A percentile compares a stretch with the other conserved stretches of the same genome.
phyloP scores from a whole-genome alignment of 1,140 invertebrate species.

The Tetramorium alpestre region DNA sequence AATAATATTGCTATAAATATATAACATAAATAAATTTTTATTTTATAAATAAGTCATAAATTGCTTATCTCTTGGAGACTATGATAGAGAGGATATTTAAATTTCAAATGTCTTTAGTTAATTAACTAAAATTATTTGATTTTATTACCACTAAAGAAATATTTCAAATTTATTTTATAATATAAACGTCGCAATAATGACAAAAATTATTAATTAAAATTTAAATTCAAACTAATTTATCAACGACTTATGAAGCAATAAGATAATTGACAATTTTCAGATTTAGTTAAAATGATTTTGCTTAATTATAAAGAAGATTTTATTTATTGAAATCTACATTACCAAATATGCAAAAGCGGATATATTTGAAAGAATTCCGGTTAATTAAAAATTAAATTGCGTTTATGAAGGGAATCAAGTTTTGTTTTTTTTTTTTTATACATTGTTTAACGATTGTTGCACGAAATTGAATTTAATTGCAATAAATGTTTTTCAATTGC shows the following conservation, averaged over 20 bases:
- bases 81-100: background rate
- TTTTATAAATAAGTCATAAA: background rate
- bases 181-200: background rate
- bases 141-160: background rate
- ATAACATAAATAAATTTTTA: background rate
- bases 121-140: background rate
- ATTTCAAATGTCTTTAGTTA: background rate
- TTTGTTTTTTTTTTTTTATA: background rate
- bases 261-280: slow-evolving; percentile 2
- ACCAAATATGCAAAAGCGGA: background rate
- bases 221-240: slow-evolving; percentile 14
- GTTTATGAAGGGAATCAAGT: background rate
- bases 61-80: background rate
- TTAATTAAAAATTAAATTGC: slow-evolving; percentile 35
- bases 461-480: slow-evolving; percentile 1
- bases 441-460: background rate
- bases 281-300: background rate
- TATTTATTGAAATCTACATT: background rate
- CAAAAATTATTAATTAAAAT: background rate
- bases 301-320: background rate
- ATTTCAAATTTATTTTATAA: background rate
- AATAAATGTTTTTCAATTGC: slow-evolving; percentile 7
- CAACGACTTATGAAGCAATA: background rate
- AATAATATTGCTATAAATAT: no score
- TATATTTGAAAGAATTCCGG: background rate